These are phyloP conservation scores for Desmophyllum pertusum DNA, from an alignment of 92 coral and sea anemone species.

Conservation along the genomic window DNA sequence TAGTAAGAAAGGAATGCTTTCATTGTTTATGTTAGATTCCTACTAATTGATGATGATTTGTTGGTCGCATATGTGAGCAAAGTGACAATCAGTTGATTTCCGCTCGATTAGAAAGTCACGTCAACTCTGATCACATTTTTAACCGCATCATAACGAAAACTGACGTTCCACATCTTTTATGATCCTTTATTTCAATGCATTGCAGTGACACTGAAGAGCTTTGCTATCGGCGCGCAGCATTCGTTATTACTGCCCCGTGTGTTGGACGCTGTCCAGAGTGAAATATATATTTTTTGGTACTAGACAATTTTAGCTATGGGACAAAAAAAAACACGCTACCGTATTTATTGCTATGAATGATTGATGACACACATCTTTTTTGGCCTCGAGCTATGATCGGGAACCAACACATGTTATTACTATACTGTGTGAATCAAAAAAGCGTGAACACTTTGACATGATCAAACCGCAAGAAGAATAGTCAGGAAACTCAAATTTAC, in stretches of 20 bases:
- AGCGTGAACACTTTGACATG: too few relatives aligned
- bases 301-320: neutral
- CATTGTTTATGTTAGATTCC: neutral
- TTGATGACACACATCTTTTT: neutral
- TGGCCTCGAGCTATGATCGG: neutral
- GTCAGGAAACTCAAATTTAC: too few relatives aligned
- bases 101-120: conserved; percentile 15
- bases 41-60: conserved; percentile 13
- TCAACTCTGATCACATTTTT: neutral
- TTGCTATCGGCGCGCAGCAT: neutral
- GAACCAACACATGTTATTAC: neutral
- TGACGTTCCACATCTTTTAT: neutral
- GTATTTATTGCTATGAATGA: neutral
- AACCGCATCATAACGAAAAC: neutral
- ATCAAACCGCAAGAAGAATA: too few relatives aligned
- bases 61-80: neutral
- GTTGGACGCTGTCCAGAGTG: neutral
- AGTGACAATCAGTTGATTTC: conserved; percentile 13
- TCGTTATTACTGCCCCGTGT: neutral
- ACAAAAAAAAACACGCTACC: neutral
- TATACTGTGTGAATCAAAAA: too few relatives aligned
- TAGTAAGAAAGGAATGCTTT: neutral
- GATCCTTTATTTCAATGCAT: neutral
- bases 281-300: neutral
- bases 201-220: neutral